phyloP scores from a whole-genome alignment of 2,797 vertebrate species.

The Spinus pinus region DNA sequence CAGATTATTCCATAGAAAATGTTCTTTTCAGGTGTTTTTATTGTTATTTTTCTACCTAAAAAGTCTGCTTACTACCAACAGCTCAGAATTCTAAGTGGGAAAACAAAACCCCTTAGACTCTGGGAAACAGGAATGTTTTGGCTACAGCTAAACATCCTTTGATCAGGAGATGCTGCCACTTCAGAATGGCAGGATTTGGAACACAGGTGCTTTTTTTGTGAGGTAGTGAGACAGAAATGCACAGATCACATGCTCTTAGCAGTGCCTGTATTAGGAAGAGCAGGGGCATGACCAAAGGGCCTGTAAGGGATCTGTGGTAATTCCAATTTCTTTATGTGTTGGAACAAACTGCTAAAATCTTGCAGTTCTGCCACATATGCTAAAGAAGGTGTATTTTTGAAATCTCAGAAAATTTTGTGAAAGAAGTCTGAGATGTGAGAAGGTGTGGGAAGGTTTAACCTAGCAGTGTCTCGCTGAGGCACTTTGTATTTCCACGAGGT shows the following conservation, averaged over 20 bases:
- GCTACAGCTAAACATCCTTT: neutral
- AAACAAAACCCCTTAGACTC: accelerated
- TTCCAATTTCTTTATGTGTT: neutral
- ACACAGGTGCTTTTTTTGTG: neutral
- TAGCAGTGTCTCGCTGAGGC: neutral
- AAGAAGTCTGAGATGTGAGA: neutral
- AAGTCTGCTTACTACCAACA: neutral
- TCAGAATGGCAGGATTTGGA: neutral
- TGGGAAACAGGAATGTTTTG: neutral
- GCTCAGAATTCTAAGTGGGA: neutral
- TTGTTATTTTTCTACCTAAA: neutral
- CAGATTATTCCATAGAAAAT: neutral
- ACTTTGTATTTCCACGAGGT: neutral
- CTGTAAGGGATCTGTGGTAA: neutral
- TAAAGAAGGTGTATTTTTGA: neutral
- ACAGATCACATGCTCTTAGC: too few relatives aligned
- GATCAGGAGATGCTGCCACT: neutral
- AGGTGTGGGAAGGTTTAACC: neutral
- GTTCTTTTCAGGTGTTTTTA: neutral
- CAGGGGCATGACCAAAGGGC: neutral
- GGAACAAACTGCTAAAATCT: neutral
- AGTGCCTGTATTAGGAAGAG: neutral
- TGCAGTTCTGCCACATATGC: neutral
- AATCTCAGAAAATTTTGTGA: neutral
- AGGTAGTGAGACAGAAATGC: neutral